Evolutionary conservation across 1,140 invertebrate species (phyloP).

Genomic region (Nasonia giraulti): DNA sequence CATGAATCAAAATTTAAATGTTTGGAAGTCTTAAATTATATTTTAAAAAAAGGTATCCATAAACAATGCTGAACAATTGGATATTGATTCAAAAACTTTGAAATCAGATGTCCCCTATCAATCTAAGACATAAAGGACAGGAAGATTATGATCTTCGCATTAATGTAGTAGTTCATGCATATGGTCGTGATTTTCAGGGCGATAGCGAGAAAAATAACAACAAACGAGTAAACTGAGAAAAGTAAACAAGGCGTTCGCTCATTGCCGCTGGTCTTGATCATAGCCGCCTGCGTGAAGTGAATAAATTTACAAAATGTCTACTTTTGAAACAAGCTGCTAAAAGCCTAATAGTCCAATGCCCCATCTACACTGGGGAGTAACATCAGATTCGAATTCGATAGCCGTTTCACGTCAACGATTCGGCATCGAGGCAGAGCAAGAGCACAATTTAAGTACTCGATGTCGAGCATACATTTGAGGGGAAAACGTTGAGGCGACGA

Average conservation of each 20-base stretch:
- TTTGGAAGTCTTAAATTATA: too few species aligned
- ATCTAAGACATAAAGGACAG: too few species aligned
- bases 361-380: constrained; percentile 29
- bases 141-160: too few species aligned
- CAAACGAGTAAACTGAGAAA: too few species aligned
- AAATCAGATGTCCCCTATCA: too few species aligned
- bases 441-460: too few species aligned
- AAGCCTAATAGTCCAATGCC: background rate
- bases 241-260: background rate
- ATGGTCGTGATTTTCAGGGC: too few species aligned
- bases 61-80: background rate
- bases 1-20: too few species aligned
- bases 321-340: background rate
- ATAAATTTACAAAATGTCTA: background rate
- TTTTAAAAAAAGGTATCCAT: background rate
- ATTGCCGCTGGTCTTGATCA: background rate
- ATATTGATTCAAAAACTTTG: too few species aligned
- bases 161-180: too few species aligned
- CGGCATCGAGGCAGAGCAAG: too few species aligned
- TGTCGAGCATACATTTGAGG: background rate
- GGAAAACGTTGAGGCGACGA: background rate
- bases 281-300: background rate
- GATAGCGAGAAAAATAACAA: too few species aligned
- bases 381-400: background rate
- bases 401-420: background rate